Percentiles rank a stretch among this genome's conserved stretches.
phyloP scores from a whole-genome alignment of 2,888 invertebrate genomes.

The Pheosia gnoma region DNA sequence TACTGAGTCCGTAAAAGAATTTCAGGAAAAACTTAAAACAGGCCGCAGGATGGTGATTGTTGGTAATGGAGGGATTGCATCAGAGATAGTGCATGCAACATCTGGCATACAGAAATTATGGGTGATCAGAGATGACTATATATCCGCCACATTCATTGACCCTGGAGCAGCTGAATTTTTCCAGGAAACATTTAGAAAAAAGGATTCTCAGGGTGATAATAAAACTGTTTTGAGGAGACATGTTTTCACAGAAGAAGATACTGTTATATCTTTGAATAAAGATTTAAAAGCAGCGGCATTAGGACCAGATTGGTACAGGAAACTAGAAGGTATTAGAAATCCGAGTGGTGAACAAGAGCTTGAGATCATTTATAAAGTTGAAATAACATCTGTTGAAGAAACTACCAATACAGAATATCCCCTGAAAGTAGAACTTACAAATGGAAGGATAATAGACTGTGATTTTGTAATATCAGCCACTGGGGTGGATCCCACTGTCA shows the following conservation, averaged over 20 bases:
- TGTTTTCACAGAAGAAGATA: constrained; percentile 86
- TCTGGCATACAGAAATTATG: constrained; percentile 94
- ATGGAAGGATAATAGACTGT: constrained; percentile 88
- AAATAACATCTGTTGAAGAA: constrained; percentile 76
- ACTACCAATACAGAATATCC: constrained; percentile 82
- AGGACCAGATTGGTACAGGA: constrained; percentile 98
- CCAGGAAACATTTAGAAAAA: constrained; percentile 75
- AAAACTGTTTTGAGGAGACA: constrained; percentile 84
- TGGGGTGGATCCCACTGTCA: constrained; percentile 91
- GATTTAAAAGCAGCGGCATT: constrained; percentile 92
- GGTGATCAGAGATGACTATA: constrained; percentile 96
- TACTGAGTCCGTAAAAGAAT: constrained; percentile 94
- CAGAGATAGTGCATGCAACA: constrained; percentile 96
- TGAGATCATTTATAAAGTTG: constrained; percentile 85
- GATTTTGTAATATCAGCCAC: constrained; percentile 98
- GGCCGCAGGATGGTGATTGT: constrained; percentile 91
- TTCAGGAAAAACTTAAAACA: constrained; percentile 87
- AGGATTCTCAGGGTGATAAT: constrained; percentile 40
- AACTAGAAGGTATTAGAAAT: constrained; percentile 82
- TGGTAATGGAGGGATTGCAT: constrained; percentile 99
- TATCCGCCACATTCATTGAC: constrained; percentile 97
- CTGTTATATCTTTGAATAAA: constrained; percentile 62
- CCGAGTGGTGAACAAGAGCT: constrained; percentile 80
- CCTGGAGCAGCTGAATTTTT: constrained; percentile 98
- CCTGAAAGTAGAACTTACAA: constrained; percentile 89